Base-by-base conservation (phyloP, 2,888 invertebrate species). In the Drosophila falleni region DNA sequence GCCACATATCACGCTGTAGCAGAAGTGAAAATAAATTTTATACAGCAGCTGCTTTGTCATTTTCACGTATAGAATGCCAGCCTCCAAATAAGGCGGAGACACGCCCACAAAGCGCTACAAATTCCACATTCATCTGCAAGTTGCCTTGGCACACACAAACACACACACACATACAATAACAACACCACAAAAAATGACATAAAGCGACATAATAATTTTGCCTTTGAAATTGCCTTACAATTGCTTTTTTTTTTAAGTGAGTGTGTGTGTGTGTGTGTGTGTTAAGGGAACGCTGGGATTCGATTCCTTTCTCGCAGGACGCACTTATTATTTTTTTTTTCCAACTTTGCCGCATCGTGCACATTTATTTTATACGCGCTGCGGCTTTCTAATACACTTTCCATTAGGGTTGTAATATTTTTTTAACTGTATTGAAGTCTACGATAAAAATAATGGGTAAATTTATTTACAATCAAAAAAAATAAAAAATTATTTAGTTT, bases 121-220 rank as follows among this genome's bases (percentile, higher is more conserved):
- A 88, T 74, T 63, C 76, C 71, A 71, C 83, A 88, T 77, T 63
- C 76, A 79, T 70, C 80, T 72, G 50, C 51, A 44, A 63, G 55
- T 74, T 64, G 67, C 50, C 67, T 63, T 50, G 54, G 16, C 35
- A 65, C 54, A 69, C 47, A 62, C 42, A 60, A 31, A 29, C 29
- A 5, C 29, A 58, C 35, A 65, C 54, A 69, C 29, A 29, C 29
- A 29, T 8, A 29, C 29, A 29, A 29, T 11, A 50, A 46, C 26
- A 37, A 56, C 6, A 44, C 16, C 11, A 39, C 16, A 81, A 80
- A 85, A 86, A 73, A 77, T 87, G 77, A 83, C 81, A 81, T 81
- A 81, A 89, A 85, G 79, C 87, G 80, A 89, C 83, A 85, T 89
- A 87, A 87, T 89, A 85, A 89, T 87, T 89, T 87, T 74, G 78